phyloP scores from a whole-genome alignment of 2,888 invertebrate species.

The Iselma pallidipennis region DNA sequence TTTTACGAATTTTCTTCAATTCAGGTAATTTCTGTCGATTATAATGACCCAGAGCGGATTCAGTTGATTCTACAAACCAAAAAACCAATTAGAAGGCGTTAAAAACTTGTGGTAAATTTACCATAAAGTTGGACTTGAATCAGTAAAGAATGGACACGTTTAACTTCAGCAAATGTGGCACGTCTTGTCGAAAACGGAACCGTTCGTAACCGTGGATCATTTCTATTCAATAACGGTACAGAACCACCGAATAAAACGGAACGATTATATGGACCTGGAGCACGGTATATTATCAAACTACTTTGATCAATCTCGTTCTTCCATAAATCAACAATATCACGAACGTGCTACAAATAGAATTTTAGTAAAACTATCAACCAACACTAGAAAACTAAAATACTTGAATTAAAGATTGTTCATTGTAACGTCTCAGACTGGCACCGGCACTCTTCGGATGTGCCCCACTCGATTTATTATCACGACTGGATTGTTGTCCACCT shows the following conservation, averaged over 20 bases:
- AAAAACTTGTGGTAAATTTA: constrained; percentile 46
- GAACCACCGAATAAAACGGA: constrained; percentile 75
- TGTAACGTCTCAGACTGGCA: constrained; percentile 76
- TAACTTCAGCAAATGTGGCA: constrained; percentile 79
- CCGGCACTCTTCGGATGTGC: constrained; percentile 79
- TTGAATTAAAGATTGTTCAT: constrained; percentile 74
- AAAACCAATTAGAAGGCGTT: too few relatives aligned
- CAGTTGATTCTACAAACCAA: constrained; percentile 59
- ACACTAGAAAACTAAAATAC: too few relatives aligned
- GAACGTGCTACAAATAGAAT: constrained; percentile 67
- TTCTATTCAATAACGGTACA: constrained; percentile 67
- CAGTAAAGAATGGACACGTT: constrained; percentile 72
- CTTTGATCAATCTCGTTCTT: constrained; percentile 66
- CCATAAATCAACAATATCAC: constrained; percentile 73
- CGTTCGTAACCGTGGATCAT: constrained; percentile 66
- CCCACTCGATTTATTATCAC: constrained; percentile 64
- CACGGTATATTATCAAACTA: constrained; percentile 75
- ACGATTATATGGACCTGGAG: constrained; percentile 73
- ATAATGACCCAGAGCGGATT: constrained; percentile 47
- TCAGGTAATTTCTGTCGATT: constrained; percentile 41
- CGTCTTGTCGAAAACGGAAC: constrained; percentile 83
- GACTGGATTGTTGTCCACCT: constrained; percentile 73
- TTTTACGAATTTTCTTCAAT: constrained; percentile 51
- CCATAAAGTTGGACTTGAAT: constrained; percentile 70
- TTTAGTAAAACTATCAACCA: neutral